Evolutionary conservation across 2,797 vertebrate genomes (phyloP), one percentile per base, ranked within the genome.

Genomic region (Peromyscus aztecus): DNA sequence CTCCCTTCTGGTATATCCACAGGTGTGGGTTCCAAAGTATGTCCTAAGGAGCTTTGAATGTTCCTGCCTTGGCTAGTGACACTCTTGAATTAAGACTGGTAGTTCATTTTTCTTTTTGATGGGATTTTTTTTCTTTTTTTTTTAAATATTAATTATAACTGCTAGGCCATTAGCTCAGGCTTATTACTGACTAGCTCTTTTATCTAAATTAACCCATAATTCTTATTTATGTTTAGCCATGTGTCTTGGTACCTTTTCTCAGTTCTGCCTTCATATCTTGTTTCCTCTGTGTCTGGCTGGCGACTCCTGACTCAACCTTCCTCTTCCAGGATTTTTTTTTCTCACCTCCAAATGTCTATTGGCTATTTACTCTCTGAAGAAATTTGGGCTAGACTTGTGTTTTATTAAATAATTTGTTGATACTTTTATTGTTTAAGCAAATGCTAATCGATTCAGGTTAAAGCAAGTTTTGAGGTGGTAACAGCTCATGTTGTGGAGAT

Each of bases 391-490:
- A 29, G 55, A 49, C 59, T 57, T 92, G 46, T 76, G 24, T 95
- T 75, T 84, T n/a, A 37, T 63, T 78, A 95, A 90, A 75, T 67
- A 86, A 21, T 65, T 76, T 94, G 43, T 87, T 69, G 43, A 59
- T 94, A 75, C 27, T 57, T 67, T 89, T 52, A 86, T 71, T 94
- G 71, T 93, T 95, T 94, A 94, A 91, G 67, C 63, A 93, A 75
- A 83, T 95, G 85, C 61, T 75, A 94, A 77, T 49, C 89, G 57
- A 92, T 95, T 6, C 40, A 95, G 90, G 37, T n/a, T 75, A 89
- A 89, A 43, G 63, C 55, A 90, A 61, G 23, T 40, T 93, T 91
- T 61, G 27, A n/a, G 81, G 29, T 11, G 24, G 37, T 83, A 92
- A 91, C 46, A 96, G 43, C 61, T 96, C 59, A 77, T 90, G 90